Percentiles rank a stretch among this genome's conserved stretches.
These are phyloP conservation scores for Bombus superbus DNA, from an alignment of 1,140 invertebrate genomes.

Conservation along the genomic window DNA sequence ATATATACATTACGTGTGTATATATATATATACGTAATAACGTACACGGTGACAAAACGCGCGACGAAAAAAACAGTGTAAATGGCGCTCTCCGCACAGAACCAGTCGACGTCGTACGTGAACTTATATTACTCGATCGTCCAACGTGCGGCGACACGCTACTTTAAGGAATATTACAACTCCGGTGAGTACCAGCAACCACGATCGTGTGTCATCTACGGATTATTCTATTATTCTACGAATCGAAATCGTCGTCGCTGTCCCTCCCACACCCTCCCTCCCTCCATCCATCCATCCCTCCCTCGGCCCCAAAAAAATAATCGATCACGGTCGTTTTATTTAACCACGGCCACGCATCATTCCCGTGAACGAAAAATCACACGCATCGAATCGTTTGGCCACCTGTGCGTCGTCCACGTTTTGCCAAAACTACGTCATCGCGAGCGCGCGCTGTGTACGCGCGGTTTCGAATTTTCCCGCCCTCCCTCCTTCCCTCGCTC, in stretches of 20 bases:
- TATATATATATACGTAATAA: conserved; percentile 35
- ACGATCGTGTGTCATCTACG: not conserved
- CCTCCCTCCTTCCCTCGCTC: conserved; percentile 38
- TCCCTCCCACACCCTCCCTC: not conserved
- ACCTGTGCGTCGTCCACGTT: conserved; percentile 61
- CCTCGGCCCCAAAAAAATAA: too few species aligned
- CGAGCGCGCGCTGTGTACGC: conserved; percentile 45
- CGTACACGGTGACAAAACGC: conserved; percentile 53
- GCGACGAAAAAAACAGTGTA: conserved; percentile 74
- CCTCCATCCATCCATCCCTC: too few species aligned
- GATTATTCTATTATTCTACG: not conserved
- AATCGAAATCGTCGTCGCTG: not conserved
- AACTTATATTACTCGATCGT: conserved; percentile 83
- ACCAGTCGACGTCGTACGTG: conserved; percentile 82
- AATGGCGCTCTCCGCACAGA: conserved; percentile 83
- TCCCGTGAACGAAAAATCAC: not conserved
- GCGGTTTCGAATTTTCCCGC: conserved; percentile 73
- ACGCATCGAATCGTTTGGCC: conserved; percentile 32
- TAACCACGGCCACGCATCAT: not conserved
- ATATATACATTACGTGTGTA: not conserved
- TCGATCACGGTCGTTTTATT: not conserved
- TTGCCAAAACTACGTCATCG: conserved; percentile 55
- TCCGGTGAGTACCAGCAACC: conserved; percentile 79
- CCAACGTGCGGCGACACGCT: conserved; percentile 82
- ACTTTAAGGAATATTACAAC: conserved; percentile 84